Conservation (phyloP, 1,140 invertebrate genomes). For the Calycopis cecrops region DNA sequence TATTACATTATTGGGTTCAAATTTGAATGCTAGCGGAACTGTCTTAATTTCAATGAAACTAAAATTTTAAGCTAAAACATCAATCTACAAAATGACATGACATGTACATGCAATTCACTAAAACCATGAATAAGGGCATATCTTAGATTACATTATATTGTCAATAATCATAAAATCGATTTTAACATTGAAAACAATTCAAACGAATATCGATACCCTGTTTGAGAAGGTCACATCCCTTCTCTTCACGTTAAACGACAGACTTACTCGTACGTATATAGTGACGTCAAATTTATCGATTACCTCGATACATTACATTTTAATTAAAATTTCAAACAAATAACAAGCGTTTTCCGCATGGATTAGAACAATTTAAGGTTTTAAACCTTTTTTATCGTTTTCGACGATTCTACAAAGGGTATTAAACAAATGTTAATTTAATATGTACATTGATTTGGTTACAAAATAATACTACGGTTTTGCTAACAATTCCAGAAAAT, state of each 20-base stretch:
- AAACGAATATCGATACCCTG: slow-evolving; percentile 2
- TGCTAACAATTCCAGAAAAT: neutral
- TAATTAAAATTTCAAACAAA: neutral
- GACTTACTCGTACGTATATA: slow-evolving; percentile 4
- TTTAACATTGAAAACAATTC: slow-evolving; percentile 1
- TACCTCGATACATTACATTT: neutral
- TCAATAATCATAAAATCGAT: slow-evolving; percentile 3
- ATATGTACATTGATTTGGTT: neutral
- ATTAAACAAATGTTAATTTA: no score
- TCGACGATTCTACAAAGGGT: no score
- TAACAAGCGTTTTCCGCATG: neutral
- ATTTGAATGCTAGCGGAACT: no score
- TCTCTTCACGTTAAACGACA: neutral
- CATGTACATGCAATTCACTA: neutral
- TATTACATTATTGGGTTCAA: no score
- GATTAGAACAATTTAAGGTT: no score
- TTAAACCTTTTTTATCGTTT: no score
- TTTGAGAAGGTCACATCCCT: slow-evolving; percentile 4
- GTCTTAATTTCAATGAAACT: no score
- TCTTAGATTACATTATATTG: neutral
- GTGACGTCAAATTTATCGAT: slow-evolving; percentile 1
- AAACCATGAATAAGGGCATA: neutral
- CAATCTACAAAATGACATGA: neutral
- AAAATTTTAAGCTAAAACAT: neutral
- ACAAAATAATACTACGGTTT: neutral